Percentiles rank a stretch among this genome's conserved stretches.
phyloP scores from a whole-genome alignment of 2,113 vertebrate species.

The Campylorhamphus procurvoides region DNA sequence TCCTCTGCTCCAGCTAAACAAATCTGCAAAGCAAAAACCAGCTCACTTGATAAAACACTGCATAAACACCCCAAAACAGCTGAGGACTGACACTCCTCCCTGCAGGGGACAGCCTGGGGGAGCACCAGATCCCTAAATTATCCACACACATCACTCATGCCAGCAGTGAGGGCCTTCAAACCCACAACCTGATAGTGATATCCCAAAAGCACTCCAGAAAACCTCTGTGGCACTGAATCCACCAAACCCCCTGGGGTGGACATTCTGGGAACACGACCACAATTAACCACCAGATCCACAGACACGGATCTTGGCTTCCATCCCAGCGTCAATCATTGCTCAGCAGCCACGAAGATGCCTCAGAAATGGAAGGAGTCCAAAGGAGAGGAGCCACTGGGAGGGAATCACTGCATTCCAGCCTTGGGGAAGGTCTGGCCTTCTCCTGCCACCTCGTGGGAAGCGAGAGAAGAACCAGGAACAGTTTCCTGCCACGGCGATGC shows the following conservation, averaged over 20 bases:
- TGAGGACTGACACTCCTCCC: background rate
- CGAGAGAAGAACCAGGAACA: background rate
- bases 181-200: background rate
- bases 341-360: background rate
- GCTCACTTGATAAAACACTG: background rate
- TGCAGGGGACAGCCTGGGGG: background rate
- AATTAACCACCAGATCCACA: background rate
- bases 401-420: background rate
- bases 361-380: background rate
- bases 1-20: background rate
- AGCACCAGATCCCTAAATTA: background rate
- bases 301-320: background rate
- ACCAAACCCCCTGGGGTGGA: background rate
- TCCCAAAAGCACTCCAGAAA: background rate
- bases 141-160: accelerated
- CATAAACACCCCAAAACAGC: background rate
- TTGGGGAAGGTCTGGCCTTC: background rate
- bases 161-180: background rate
- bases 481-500: background rate
- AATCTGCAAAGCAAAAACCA: background rate
- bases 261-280: background rate
- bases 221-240: background rate
- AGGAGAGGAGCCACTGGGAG: background rate
- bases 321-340: background rate
- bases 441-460: conserved; percentile 51